These are phyloP conservation scores for Dinomys branickii DNA, from an alignment of 2,113 vertebrate genomes.

Conservation along the genomic window DNA sequence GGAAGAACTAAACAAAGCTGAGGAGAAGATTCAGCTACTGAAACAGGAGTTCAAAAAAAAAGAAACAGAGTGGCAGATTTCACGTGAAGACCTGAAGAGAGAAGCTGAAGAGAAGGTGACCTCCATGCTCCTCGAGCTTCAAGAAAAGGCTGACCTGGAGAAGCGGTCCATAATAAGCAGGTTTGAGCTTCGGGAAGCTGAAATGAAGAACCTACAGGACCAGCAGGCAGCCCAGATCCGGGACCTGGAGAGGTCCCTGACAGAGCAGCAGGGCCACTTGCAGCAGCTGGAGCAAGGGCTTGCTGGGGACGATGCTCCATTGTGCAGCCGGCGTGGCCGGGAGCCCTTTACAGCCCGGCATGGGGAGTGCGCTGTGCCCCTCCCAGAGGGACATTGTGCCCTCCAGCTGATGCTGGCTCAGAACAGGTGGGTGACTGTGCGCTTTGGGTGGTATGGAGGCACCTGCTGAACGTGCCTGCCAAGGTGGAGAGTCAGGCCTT, in stretches of 20 bases:
- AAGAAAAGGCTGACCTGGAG: slow-evolving; percentile 80
- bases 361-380: slow-evolving; percentile 80
- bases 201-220: slow-evolving; percentile 81
- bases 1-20: slow-evolving; percentile 77
- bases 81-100: slow-evolving; percentile 60
- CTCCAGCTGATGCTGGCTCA: slow-evolving; percentile 85
- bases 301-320: slow-evolving; percentile 78
- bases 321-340: slow-evolving; percentile 71
- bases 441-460: fast-evolving
- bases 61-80: slow-evolving; percentile 83
- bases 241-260: slow-evolving; percentile 85
- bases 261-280: slow-evolving; percentile 86
- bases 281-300: slow-evolving; percentile 86
- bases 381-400: slow-evolving; percentile 84
- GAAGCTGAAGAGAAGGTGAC: slow-evolving; percentile 80
- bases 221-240: slow-evolving; percentile 84
- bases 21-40: slow-evolving; percentile 81
- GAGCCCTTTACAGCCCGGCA: slow-evolving; percentile 85
- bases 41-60: slow-evolving; percentile 77
- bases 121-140: slow-evolving; percentile 66
- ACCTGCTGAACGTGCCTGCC: background rate
- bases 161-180: slow-evolving; percentile 79
- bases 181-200: slow-evolving; percentile 80
- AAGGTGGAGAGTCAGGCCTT: background rate
- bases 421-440: slow-evolving; percentile 85